Evolutionary conservation across 2,888 invertebrate genomes (phyloP), one percentile per base, ranked within the genome.

Genomic region (Nasonia oneida): DNA sequence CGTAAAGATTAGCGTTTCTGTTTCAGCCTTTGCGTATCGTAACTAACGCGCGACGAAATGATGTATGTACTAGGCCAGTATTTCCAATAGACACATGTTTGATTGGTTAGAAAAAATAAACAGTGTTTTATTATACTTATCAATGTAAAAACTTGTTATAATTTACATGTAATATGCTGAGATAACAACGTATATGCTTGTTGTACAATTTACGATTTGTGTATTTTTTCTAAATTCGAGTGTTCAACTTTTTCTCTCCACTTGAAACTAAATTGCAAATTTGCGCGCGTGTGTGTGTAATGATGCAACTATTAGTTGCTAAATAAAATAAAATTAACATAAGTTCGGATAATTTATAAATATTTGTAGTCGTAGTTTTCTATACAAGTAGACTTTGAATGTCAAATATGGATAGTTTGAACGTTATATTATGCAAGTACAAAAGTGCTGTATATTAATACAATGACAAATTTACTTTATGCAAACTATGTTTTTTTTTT

Each of bases 61-160:
- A 61, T n/a, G n/a, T 75, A 61, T n/a, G n/a, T 75, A 39, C 23
- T 77, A 73, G 73, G 47, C 4, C 39, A 53, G 39, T 4, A 8
- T 61, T 61, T 67, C 33, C 18, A 78, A 78, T 67, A 64, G 39
- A 67, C 42, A 81, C 47, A 74, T 14, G 50, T 86, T 85, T 77
- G 84, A 86, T 87, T 83, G 71, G 82, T 88, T 89, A 88, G 87
- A 87, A 88, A 89, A 89, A 89, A 89, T 89, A 89, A 89, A 89
- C 85, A 87, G 88, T 87, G 86, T 84, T 87, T 88, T 85, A 87
- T 86, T 87, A 37, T 37, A 86, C 89, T 89, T 89, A 89, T 90
- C 89, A 83, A 88, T 88, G 87, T 89, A 89, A 87, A 89, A 89
- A 89, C 88, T 86, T 87, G 88, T 86, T 88, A 87, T 87, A 88